Percentiles rank a stretch among this genome's conserved stretches.
Conservation (phyloP, 2,113 vertebrate genomes). For the Oreocharis arfaki region DNA sequence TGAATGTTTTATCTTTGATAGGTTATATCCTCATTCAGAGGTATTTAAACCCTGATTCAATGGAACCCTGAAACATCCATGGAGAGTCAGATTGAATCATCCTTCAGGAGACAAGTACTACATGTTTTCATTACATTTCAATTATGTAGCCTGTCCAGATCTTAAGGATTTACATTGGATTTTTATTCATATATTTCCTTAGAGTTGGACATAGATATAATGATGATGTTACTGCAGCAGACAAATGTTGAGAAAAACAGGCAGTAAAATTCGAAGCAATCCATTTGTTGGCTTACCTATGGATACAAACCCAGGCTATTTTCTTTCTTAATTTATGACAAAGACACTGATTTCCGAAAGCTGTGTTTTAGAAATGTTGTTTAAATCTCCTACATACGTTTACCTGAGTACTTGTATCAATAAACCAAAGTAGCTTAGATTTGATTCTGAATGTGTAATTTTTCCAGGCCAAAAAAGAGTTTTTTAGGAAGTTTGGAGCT, state of each 20-base stretch:
- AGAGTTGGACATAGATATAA: neutral
- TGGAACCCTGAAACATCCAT: neutral
- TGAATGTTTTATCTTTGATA: neutral
- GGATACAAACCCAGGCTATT: neutral
- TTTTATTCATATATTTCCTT: constrained; percentile 20
- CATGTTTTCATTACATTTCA: constrained; percentile 37
- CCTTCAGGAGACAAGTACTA: neutral
- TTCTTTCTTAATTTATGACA: neutral
- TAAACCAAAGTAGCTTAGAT: neutral
- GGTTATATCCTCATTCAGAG: neutral
- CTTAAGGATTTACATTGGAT: neutral
- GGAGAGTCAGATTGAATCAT: neutral
- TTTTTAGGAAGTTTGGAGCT: neutral
- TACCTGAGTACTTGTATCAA: neutral
- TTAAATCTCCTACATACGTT: neutral
- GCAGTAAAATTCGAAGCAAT: neutral
- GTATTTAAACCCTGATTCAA: constrained; percentile 31
- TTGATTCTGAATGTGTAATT: neutral
- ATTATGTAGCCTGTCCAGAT: neutral
- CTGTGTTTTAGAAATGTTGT: neutral
- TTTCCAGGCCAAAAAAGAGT: neutral
- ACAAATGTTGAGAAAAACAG: neutral
- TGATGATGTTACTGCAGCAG: neutral
- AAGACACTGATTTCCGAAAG: neutral
- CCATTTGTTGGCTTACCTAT: neutral